A percentile compares a stretch with the other conserved stretches of the same genome.
Evolutionary conservation across 2,113 vertebrate genomes (phyloP).

Genomic region (Ranitomeya imitator): DNA sequence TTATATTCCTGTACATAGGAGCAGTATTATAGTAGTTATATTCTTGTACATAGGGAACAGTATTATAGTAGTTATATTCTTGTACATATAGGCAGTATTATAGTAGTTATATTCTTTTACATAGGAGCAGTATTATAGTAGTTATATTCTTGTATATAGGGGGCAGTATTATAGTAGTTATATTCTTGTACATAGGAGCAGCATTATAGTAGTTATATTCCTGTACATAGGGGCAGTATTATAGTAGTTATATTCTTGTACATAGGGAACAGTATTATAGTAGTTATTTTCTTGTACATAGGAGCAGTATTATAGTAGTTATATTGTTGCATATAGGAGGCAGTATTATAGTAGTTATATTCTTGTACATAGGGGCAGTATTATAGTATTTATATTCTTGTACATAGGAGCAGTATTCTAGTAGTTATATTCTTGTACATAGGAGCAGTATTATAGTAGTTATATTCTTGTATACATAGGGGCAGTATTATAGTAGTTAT

Average conservation of each 20-base stretch:
- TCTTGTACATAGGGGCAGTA: not conserved
- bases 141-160: not conserved
- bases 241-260: no score
- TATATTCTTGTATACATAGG: conserved; percentile 1
- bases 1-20: no score
- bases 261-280: no score
- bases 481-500: not conserved
- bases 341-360: not conserved
- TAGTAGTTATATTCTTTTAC: not conserved
- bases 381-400: conserved; percentile 11
- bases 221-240: no score
- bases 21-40: conserved; percentile 12
- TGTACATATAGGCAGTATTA: not conserved
- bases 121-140: conserved; percentile 11
- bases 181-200: no score
- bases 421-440: not conserved
- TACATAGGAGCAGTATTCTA: not conserved
- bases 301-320: no score
- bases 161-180: no score
- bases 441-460: conserved; percentile 6
- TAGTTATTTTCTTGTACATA: no score
- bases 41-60: not conserved
- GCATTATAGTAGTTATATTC: no score
- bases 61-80: conserved; percentile 10
- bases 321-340: no score